These are phyloP conservation scores for Sula dactylatra DNA, from an alignment of 2,113 vertebrate species.

Conservation along the genomic window DNA sequence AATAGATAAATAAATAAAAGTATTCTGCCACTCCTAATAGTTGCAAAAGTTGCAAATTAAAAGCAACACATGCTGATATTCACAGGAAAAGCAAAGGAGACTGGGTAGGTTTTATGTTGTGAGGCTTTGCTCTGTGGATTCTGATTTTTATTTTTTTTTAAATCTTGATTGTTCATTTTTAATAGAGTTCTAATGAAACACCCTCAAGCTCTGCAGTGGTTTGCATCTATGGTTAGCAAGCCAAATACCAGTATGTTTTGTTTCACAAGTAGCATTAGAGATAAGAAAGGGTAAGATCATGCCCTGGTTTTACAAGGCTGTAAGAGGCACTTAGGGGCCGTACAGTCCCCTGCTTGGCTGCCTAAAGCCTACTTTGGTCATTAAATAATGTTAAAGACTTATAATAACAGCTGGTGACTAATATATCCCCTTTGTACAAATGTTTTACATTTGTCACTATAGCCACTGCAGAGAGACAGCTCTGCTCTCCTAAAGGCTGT, in stretches of 20 bases:
- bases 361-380: conserved; percentile 17
- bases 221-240: not conserved
- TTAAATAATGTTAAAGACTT: conserved; percentile 47
- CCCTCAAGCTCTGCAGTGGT: not conserved
- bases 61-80: not conserved
- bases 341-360: conserved; percentile 34
- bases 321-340: conserved; percentile 44
- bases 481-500: not conserved
- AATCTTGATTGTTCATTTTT: conserved; percentile 29
- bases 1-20: not conserved
- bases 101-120: not conserved
- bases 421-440: conserved; percentile 39
- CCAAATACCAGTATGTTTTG: not conserved
- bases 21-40: not conserved
- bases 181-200: conserved; percentile 56
- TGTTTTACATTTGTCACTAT: conserved; percentile 42
- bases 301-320: conserved; percentile 47
- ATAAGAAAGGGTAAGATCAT: conserved; percentile 26
- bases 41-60: not conserved
- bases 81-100: not conserved
- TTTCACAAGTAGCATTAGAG: conserved; percentile 23
- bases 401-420: conserved; percentile 49
- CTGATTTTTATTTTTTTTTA: not conserved
- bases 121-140: not conserved
- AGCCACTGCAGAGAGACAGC: not conserved